Evolutionary conservation across 2,113 vertebrate genomes (phyloP).

Genomic region (Herpailurus yagouaroundi): DNA sequence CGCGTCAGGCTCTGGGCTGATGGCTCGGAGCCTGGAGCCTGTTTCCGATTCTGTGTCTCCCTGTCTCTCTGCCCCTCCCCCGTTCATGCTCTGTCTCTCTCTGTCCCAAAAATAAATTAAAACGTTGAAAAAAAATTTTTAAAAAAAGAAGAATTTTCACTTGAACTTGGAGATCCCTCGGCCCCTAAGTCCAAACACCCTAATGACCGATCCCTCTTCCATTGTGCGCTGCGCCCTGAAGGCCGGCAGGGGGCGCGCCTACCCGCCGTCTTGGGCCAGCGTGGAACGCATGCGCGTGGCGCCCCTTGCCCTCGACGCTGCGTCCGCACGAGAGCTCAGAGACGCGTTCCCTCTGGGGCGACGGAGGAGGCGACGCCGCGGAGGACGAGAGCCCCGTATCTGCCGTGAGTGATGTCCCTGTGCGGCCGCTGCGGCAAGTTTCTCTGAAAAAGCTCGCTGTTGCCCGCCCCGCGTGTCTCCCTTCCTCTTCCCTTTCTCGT

Average conservation of each 20-base stretch:
- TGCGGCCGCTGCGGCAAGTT: neutral
- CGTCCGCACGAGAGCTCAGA: rapidly evolving
- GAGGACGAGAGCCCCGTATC: neutral
- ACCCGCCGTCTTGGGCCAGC: rapidly evolving
- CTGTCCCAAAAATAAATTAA: too few relatives aligned
- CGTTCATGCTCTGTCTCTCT: too few relatives aligned
- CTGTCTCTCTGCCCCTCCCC: too few relatives aligned
- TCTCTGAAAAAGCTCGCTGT: neutral
- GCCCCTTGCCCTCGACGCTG: neutral
- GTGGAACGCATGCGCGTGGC: neutral
- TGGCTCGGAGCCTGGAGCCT: too few relatives aligned
- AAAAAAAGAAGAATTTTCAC: neutral
- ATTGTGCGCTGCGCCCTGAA: rapidly evolving
- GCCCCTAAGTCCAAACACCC: neutral
- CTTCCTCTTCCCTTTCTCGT: too few relatives aligned
- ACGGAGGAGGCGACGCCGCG: neutral
- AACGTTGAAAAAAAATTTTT: too few relatives aligned
- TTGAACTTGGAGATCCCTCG: neutral
- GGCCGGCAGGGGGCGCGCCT: neutral
- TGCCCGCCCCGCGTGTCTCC: rapidly evolving
- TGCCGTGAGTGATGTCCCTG: neutral
- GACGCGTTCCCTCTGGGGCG: rapidly evolving
- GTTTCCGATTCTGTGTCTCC: too few relatives aligned
- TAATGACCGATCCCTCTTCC: neutral
- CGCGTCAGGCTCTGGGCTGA: too few relatives aligned